phyloP scores from a whole-genome alignment of 2,797 vertebrate species.

The Salarias fasciatus region DNA sequence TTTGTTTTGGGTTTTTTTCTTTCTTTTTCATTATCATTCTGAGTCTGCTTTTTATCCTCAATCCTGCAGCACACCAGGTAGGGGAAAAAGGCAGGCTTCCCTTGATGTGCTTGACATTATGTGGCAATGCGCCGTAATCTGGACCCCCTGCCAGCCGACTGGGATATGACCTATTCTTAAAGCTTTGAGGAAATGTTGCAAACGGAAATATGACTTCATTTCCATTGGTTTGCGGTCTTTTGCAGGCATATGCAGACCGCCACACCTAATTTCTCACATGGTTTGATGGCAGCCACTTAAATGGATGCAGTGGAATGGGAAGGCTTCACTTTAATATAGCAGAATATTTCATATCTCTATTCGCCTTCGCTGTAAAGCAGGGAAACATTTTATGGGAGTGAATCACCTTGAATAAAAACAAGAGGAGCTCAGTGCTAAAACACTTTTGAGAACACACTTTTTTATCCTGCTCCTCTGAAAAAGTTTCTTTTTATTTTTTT shows the following conservation, averaged over 20 bases:
- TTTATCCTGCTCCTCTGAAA: constrained; percentile 36
- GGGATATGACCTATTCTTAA: constrained; percentile 29
- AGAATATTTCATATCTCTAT: constrained; percentile 15
- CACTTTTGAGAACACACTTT: constrained; percentile 42
- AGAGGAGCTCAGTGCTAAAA: constrained; percentile 23
- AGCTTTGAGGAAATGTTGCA: constrained; percentile 35
- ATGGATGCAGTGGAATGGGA: constrained; percentile 2
- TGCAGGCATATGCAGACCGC: constrained; percentile 9
- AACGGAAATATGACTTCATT: constrained; percentile 33
- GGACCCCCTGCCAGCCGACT: constrained; percentile 24
- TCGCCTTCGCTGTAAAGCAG: constrained; percentile 11
- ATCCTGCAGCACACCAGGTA: constrained; percentile 13
- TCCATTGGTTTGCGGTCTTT: constrained; percentile 11
- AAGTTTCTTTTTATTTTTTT: constrained; percentile 34
- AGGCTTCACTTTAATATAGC: constrained; percentile 19
- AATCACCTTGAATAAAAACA: constrained; percentile 58
- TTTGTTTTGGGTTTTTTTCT: constrained; percentile 14
- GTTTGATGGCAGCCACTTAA: constrained; percentile 8
- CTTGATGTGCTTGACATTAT: no score
- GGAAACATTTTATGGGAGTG: constrained; percentile 23
- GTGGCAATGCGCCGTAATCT: no score
- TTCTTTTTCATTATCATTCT: constrained; percentile 9
- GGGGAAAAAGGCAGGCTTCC: no score
- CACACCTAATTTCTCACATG: constrained; percentile 5
- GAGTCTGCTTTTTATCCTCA: constrained; percentile 31